A percentile compares a stretch with the other conserved stretches of the same genome.
phyloP scores from a whole-genome alignment of 2,797 vertebrate genomes.

The Synaphobranchus kaupii region DNA sequence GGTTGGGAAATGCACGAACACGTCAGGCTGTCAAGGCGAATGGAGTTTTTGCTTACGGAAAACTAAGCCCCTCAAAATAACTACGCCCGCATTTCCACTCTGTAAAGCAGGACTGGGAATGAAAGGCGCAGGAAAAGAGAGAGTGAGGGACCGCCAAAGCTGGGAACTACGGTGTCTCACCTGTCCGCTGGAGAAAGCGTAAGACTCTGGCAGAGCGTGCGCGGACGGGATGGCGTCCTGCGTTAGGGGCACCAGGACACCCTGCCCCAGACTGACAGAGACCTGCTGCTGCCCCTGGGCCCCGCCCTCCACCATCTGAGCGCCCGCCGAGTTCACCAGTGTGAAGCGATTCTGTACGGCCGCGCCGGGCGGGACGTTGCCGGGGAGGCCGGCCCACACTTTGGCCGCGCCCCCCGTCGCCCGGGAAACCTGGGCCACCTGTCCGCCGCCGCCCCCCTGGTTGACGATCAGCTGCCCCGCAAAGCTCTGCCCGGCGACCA shows the following conservation, averaged over 20 bases:
- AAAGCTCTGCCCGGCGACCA: conserved; percentile 89
- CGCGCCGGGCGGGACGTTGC: conserved; percentile 68
- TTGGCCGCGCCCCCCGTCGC: conserved; percentile 74
- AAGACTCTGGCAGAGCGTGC: conserved; percentile 58
- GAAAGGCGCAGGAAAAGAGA: not conserved
- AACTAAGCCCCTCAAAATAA: too few species aligned
- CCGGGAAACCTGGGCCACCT: conserved; percentile 84
- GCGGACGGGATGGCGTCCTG: conserved; percentile 70
- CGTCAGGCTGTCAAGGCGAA: too few species aligned
- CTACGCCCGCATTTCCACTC: too few species aligned
- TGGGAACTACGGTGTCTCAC: conserved; percentile 30
- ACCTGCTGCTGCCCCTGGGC: conserved; percentile 66
- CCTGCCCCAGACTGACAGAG: conserved; percentile 77
- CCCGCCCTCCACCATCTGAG: conserved; percentile 21
- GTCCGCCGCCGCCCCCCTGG: conserved; percentile 74
- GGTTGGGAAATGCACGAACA: too few species aligned
- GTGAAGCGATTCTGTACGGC: conserved; percentile 77
- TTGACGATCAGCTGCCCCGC: conserved; percentile 89
- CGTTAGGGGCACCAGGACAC: conserved; percentile 82
- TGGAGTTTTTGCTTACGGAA: too few species aligned
- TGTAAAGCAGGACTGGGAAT: not conserved
- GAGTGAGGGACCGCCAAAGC: not conserved
- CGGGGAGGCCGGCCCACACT: conserved; percentile 67
- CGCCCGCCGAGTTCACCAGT: conserved; percentile 79
- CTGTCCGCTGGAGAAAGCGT: conserved; percentile 45